Evolutionary conservation across 2,797 vertebrate species (phyloP).

Genomic region (Triplophysa bombifrons): DNA sequence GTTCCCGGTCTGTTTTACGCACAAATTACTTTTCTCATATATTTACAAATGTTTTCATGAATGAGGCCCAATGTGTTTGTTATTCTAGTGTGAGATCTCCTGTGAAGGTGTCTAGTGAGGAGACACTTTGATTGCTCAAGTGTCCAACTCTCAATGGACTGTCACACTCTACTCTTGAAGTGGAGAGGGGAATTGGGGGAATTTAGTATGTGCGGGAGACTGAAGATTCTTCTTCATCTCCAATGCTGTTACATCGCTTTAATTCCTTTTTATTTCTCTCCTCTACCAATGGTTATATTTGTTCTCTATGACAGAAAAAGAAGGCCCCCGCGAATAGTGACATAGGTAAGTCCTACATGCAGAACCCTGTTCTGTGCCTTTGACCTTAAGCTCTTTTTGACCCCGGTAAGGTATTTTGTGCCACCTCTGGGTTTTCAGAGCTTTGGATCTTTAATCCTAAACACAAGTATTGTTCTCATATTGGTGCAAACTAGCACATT

Average conservation of each 20-base stretch:
- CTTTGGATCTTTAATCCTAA: slow-evolving; percentile 24
- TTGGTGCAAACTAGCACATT: slow-evolving; percentile 6
- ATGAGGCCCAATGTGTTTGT: background rate
- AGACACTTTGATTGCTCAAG: slow-evolving; percentile 38
- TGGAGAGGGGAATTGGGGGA: slow-evolving; percentile 44
- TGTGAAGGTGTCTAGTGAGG: slow-evolving; percentile 33
- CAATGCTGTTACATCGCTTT: slow-evolving; percentile 64
- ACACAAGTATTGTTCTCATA: slow-evolving; percentile 18
- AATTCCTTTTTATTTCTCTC: slow-evolving; percentile 82
- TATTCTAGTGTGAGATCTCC: slow-evolving; percentile 39
- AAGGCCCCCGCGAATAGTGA: slow-evolving; percentile 73
- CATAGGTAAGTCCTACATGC: slow-evolving; percentile 80
- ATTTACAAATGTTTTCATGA: too few species aligned
- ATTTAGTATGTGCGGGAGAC: slow-evolving; percentile 56
- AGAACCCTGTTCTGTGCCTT: slow-evolving; percentile 50
- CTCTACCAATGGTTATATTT: slow-evolving; percentile 76
- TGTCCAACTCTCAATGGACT: slow-evolving; percentile 47
- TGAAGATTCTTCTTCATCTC: slow-evolving; percentile 49
- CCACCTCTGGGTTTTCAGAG: slow-evolving; percentile 44
- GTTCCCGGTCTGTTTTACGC: too few species aligned
- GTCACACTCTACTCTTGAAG: slow-evolving; percentile 57
- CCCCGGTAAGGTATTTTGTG: slow-evolving; percentile 47
- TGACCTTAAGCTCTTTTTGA: slow-evolving; percentile 43
- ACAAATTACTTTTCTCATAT: too few species aligned
- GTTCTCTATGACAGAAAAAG: slow-evolving; percentile 81